phyloP scores from a whole-genome alignment of 53 echinoderm and acorn worm genomes.

The Holothuria scabra region DNA sequence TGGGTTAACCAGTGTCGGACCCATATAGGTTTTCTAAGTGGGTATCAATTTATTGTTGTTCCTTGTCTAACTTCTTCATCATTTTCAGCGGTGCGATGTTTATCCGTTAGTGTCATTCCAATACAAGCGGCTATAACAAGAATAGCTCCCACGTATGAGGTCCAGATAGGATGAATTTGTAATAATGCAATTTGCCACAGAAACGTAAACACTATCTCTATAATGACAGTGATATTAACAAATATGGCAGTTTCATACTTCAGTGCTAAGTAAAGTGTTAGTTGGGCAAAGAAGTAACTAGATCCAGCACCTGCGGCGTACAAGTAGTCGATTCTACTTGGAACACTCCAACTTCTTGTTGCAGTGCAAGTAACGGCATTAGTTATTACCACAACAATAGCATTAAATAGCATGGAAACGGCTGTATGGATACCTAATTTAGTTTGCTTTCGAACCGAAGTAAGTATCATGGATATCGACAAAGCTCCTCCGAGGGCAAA shows the following conservation, averaged over 20 bases:
- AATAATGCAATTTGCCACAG: conserved; percentile 13
- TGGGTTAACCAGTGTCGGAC: no score
- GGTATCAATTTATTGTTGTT: no score
- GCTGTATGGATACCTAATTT: conserved; percentile 14
- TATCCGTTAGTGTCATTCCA: conserved; percentile 6
- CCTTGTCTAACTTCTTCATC: no score
- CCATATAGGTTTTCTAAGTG: no score
- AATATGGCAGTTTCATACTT: conserved; percentile 14
- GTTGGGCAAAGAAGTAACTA: conserved; percentile 6
- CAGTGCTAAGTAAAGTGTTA: not conserved
- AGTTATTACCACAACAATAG: not conserved
- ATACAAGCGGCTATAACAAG: conserved; percentile 13
- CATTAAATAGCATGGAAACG: conserved; percentile 4
- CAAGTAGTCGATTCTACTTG: not conserved
- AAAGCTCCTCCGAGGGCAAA: conserved; percentile 10
- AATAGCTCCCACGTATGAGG: conserved; percentile 20
- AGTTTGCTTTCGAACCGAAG: conserved; percentile 14
- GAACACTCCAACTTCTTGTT: not conserved
- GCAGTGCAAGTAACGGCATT: conserved; percentile 11
- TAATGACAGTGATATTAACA: conserved; percentile 8
- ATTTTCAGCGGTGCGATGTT: no score
- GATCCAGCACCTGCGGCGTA: conserved; percentile 4
- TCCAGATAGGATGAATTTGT: not conserved
- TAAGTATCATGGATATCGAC: not conserved
- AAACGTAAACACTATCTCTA: conserved; percentile 22